Evolutionary conservation across 2,888 invertebrate genomes (phyloP), one percentile per base, ranked within the genome.

Genomic region (Urechis unicinctus): DNA sequence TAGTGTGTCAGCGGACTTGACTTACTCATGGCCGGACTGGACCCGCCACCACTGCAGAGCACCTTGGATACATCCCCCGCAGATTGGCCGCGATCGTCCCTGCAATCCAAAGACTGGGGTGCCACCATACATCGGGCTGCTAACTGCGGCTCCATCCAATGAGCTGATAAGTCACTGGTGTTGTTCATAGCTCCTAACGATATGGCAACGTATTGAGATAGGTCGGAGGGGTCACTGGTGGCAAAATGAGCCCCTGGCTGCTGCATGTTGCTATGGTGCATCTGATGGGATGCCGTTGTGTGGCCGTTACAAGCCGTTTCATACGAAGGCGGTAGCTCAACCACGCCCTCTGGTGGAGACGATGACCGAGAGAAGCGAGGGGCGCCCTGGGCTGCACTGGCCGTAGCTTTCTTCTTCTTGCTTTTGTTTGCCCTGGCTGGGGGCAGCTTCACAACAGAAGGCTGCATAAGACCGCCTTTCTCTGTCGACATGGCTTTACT

Each of bases 251-350:
- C 9, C 36, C 29, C 17, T 31, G 50, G 9, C 24, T 53, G 48
- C 24, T 53, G 5, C n/a, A n/a, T 9, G 22, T 47, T 21, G 22
- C 36, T 5, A 29, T 46, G 31, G 4, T 50, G 52, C 6, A 21
- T 36, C 13, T n/a, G 49, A 17, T 13, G 43, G 46, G 28, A 28
- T 5, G 22, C 24, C 22, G 13, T 31, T 5, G 13, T 24, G 13
- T 26, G n/a, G 21, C 22, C 55, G 44, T 26, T 26, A 29, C 58
- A 59, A 6, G 56, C 61, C 9, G 17, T 55, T 42, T 63, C 60
- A 43, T 63, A 63, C 17, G 61, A 60, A 1, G 63, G 63, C 21
- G 63, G 63, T 49, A 63, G 9, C 28, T 62, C 62, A 6, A 55
- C 17, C 17, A 36, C 9, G 36, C 36, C 36, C 36, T 36, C 36